Base-by-base conservation (phyloP, 2,888 invertebrate genomes). In the Charanyca ferruginea region DNA sequence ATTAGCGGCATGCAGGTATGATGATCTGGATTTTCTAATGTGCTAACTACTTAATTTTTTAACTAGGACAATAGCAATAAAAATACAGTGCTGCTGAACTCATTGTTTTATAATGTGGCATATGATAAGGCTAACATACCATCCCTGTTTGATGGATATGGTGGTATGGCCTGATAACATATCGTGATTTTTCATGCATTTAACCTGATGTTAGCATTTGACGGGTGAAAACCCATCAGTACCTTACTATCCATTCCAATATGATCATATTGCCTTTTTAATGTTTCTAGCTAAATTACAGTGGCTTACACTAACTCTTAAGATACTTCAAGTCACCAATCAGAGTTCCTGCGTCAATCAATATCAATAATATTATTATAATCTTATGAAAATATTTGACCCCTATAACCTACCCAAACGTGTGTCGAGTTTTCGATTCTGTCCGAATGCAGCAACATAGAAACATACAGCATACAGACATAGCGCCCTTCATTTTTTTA, bases 1-100 rank as follows among this genome's bases (percentile, higher is more conserved):
- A 97, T 99, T 73, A 97, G 97, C 66, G 99, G 99, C 53, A 98
- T 99, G 93, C 97, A 98, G 94, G 98, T 98, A 73, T 97, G 97
- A 97, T 52, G 42, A 59, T 55, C 65, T 69, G 22, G 54, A 55
- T 73, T 41, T 58, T 66, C 23, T 45, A 41, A 62, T 18, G 52
- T 20, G 11, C 20, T 68, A 58, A 77, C 57, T 53, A 42, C 47
- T 48, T 45, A 68, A 49, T 66, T 7, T 42, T 25, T 45, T 47
- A 51, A 48, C 55, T 38, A 44, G 47, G 42, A 35, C 23, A 47
- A 18, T 45, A 54, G 1, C 23, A 53, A 44, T 8, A 22, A 35
- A 42, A 32, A 49, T 13, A 22, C 23, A n/a, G 23, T 35, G 23
- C 11, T 48, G 2, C 23, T 22, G 11, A 9, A 16, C 11, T 9